Percentiles rank a stretch among this genome's conserved stretches.
phyloP scores from a whole-genome alignment of 2,113 vertebrate genomes.

The Seriola quinqueradiata region DNA sequence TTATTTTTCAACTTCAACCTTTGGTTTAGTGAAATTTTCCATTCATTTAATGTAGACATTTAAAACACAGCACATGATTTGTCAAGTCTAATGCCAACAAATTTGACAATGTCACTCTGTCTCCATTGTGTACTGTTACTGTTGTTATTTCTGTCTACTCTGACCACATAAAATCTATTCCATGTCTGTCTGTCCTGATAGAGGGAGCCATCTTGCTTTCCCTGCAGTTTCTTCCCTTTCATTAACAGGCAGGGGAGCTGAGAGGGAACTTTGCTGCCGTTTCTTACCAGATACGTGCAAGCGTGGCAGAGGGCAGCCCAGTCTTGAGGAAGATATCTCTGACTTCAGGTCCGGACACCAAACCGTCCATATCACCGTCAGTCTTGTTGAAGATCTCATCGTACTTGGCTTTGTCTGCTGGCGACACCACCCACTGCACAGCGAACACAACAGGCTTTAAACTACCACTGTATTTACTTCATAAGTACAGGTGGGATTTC shows the following conservation, averaged over 20 bases:
- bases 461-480: background rate
- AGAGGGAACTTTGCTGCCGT: accelerated
- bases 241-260: background rate
- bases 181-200: background rate
- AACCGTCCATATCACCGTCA: slow-evolving; percentile 96
- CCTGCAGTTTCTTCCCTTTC: no score
- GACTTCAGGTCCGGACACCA: slow-evolving; percentile 96
- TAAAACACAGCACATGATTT: background rate
- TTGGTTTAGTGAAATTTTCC: background rate
- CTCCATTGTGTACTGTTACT: background rate
- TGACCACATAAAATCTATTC: background rate
- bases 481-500: background rate
- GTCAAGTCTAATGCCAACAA: background rate
- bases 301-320: slow-evolving; percentile 91
- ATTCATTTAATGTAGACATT: background rate
- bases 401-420: slow-evolving; percentile 94
- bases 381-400: slow-evolving; percentile 96
- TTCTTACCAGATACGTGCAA: slow-evolving; percentile 96
- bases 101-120: background rate
- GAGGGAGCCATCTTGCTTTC: background rate
- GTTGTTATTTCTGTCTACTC: background rate
- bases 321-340: slow-evolving; percentile 97
- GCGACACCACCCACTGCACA: slow-evolving; percentile 93
- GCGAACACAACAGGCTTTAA: background rate
- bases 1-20: background rate